Evolutionary conservation across 2,797 vertebrate species (phyloP).

Genomic region (Pipistrellus nathusii): DNA sequence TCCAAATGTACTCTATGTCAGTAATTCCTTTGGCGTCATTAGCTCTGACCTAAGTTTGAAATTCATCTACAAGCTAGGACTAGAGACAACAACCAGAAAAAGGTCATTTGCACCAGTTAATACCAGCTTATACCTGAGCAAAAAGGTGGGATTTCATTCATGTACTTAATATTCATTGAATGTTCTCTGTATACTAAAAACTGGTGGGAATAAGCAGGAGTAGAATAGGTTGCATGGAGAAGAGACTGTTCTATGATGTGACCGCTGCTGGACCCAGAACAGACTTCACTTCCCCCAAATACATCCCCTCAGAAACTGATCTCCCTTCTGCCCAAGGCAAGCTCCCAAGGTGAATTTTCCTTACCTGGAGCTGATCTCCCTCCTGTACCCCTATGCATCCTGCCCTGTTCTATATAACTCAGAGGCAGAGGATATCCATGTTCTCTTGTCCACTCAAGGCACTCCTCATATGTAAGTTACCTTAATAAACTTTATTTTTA

Average conservation of each 20-base stretch:
- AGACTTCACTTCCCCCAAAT: neutral
- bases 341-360: neutral
- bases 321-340: neutral
- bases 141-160: neutral
- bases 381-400: neutral
- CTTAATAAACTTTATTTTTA: neutral
- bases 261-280: neutral
- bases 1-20: neutral
- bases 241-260: neutral
- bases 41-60: constrained; percentile 25
- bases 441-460: neutral
- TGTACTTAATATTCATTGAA: neutral
- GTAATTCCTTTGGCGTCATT: neutral
- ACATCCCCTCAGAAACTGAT: neutral
- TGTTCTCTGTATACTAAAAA: neutral
- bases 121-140: neutral
- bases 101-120: neutral
- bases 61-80: neutral
- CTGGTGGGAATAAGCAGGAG: neutral
- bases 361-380: neutral
- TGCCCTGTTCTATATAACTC: neutral
- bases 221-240: neutral
- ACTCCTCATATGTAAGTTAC: neutral
- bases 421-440: neutral
- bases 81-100: neutral